phyloP scores from a whole-genome alignment of 2,888 invertebrate species.

The Leptarthrus brevirostris region DNA sequence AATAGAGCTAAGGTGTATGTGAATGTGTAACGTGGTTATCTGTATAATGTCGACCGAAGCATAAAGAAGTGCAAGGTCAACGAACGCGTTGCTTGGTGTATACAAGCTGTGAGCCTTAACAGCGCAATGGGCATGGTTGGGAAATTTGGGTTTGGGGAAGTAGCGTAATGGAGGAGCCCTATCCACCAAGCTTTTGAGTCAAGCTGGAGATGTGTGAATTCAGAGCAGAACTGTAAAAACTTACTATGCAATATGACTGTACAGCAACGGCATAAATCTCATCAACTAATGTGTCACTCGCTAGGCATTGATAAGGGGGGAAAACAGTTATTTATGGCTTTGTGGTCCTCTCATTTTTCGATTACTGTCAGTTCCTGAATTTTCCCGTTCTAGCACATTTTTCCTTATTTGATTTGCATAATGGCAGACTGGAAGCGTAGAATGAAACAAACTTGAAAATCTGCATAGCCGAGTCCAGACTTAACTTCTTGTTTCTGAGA shows the following conservation, averaged over 20 bases:
- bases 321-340: too few relatives aligned
- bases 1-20: not conserved
- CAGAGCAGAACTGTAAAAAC: slow-evolving; percentile 12
- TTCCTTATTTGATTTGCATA: too few relatives aligned
- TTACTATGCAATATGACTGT: slow-evolving; percentile 22
- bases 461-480: too few relatives aligned
- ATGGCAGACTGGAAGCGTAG: too few relatives aligned
- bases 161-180: slow-evolving; percentile 8
- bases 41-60: slow-evolving; percentile 50
- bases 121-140: slow-evolving; percentile 30
- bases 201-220: slow-evolving; percentile 4
- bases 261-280: slow-evolving; percentile 39
- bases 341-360: too few relatives aligned
- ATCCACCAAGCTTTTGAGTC: not conserved
- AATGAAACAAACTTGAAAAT: too few relatives aligned
- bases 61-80: slow-evolving; percentile 67
- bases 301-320: too few relatives aligned
- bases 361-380: too few relatives aligned
- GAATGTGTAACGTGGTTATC: slow-evolving; percentile 14
- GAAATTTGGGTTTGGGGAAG: not conserved
- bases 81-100: slow-evolving; percentile 60
- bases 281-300: slow-evolving; percentile 28
- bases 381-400: too few relatives aligned
- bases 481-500: too few relatives aligned
- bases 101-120: slow-evolving; percentile 1